Base-by-base conservation (phyloP, 2,113 vertebrate species). In the Scopus umbretta region DNA sequence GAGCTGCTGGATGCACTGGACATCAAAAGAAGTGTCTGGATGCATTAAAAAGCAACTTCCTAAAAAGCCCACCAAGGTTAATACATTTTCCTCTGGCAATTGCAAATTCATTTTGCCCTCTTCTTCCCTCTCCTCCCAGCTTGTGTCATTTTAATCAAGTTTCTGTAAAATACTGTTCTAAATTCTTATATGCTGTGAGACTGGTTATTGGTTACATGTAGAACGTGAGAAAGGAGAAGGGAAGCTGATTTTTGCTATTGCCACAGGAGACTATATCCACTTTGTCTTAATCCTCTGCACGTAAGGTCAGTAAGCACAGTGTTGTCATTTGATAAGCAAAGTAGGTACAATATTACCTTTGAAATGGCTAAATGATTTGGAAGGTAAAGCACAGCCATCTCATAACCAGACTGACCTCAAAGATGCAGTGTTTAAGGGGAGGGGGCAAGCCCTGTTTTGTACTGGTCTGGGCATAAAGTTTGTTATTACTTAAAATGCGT, bases 71-170 rank as follows among this genome's bases (percentile, higher is more conserved):
- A 38, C 30, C 30, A 82, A 84, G n/a, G 45, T 78, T 94, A 90
- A 95, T 74, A 38, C 7, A 1, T 93, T 96, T 93, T 96, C 43
- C 10, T 89, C 50, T 65, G 88, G 65, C 72, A 94, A 67, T 5
- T 85, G 34, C 26, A 90, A 92, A 62, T 40, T 94, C 34, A 34
- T 81, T 91, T 96, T 91, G 5, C 11, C 40, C 61, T 74, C 70
- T 17, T 92, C 81, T 82, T 88, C 13, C 12, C 30, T 30, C 32
- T 67, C 23, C n/a, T 94, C 59, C 74, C 52, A 92, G 45, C 36
- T 43, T 70, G 53, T 88, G 65, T 45, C 26, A 85, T 94, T 97
- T 87, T 92, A 96, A 95, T 94, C 80, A 96, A 84, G 34, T 94
- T 94, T 82, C 79, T 81, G 36, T 79, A 94, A 93, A 97, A 92